Evolutionary conservation across 2,113 vertebrate genomes (phyloP), one percentile per base, ranked within the genome.

Genomic region (Phocoena phocoena): DNA sequence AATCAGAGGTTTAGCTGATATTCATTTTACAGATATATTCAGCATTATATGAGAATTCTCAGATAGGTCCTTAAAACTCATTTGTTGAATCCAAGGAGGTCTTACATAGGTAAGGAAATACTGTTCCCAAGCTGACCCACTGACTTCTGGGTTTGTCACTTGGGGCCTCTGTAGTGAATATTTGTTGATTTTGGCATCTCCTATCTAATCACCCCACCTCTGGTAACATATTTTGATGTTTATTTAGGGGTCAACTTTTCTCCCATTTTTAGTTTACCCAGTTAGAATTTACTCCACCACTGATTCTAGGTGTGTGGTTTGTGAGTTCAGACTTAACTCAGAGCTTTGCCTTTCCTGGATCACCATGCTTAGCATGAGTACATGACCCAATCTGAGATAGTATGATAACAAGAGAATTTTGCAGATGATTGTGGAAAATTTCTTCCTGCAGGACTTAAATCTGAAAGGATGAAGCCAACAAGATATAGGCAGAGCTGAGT

Each of bases 1-100:
- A 91, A 76, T 53, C 77, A 93, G 70, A 93, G n/a, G 17, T 81
- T 79, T 74, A 95, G 41, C 26, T 73, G 83, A 26, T 89, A 86
- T 28, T 93, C 13, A 65, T 65, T 96, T 88, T 93, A 86, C 1
- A 89, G 65, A 68, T 82, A 92, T 91, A 53, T 67, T 85, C 41
- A 83, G 14, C 14, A 38, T 88, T 67, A 23, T 55, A 70, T n/a
- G 50, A 74, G 47, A 95, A 89, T 71, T 93, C 89, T 60, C 68
- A 44, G 63, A 44, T 83, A 47, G n/a, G 53, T 71, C 38, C 53
- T 93, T 81, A 73, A 77, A 89, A 44, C 25, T 23, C 28, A 80
- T 73, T 90, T 85, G 23, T 44, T 68, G 14, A 81, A 53, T 76
- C 31, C 15, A n/a, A 67, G 74, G 8, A 44, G 68, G n/a, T 68